Evolutionary conservation across 2,797 vertebrate species (phyloP).

Genomic region (Picus viridis): DNA sequence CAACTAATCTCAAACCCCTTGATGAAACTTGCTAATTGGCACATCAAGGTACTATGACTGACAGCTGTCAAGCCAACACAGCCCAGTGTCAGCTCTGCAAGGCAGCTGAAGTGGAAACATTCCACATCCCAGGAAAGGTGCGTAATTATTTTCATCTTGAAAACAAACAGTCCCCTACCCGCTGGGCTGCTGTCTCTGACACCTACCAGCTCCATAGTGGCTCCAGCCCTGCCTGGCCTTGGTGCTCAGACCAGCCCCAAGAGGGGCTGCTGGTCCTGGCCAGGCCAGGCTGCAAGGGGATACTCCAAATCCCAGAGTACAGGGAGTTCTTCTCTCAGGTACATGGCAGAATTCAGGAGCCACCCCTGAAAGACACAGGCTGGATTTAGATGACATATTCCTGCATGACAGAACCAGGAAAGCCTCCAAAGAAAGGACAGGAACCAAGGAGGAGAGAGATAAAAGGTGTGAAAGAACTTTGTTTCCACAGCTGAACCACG

Average conservation of each 20-base stretch:
- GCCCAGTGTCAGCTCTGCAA: background rate
- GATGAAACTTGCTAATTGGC: background rate
- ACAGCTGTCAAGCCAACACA: background rate
- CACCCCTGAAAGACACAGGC: too few relatives aligned
- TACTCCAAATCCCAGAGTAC: background rate
- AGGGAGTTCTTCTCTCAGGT: rapidly evolving
- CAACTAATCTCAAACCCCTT: background rate
- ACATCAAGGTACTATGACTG: background rate
- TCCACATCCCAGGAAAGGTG: background rate
- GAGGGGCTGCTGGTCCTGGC: background rate
- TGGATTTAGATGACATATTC: background rate
- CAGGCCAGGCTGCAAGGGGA: rapidly evolving
- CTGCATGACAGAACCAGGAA: background rate
- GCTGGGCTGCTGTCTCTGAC: background rate
- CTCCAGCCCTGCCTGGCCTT: background rate
- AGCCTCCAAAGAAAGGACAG: background rate
- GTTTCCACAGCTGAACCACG: background rate
- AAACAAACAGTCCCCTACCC: background rate
- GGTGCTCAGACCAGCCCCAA: background rate
- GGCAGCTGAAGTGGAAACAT: background rate
- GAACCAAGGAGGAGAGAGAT: background rate
- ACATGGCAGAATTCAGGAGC: background rate
- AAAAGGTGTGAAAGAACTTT: background rate
- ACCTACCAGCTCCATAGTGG: rapidly evolving
- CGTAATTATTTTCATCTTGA: background rate